Base-by-base conservation (phyloP, 2,113 vertebrate genomes). In the Rhinolophus ferrumequinum region DNA sequence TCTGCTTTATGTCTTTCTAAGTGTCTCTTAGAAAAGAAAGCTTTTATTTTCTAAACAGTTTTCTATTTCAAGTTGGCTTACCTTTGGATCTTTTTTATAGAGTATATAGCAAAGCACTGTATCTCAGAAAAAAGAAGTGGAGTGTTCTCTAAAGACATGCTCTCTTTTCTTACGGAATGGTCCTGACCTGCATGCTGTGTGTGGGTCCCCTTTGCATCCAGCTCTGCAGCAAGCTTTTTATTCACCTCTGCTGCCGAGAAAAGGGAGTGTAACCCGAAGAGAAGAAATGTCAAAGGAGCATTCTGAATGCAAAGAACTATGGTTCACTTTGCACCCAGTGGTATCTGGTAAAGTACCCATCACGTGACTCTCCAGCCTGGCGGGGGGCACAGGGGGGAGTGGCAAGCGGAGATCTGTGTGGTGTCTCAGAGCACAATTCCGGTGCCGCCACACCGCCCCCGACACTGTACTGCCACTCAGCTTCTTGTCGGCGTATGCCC, bases 1-100 rank as follows among this genome's bases (percentile, higher is more conserved):
- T 95, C 86, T 96, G 41, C 70, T 80, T 80, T 54, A 6, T 90
- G 69, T 93, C 67, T 88, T 95, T 93, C 67, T 90, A 94, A 96
- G 95, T 85, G 44, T 77, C 81, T 94, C 79, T 96, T 76, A 89
- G 60, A 88, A 96, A 90, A 97, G 24, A 93, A 96, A 91, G 66
- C 54, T 81, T 86, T 96, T 94, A 30, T 90, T 97, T 97, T 88
- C 93, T 92, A 95, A 96, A 93, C 28, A 86, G 73, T 94, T 95
- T 86, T 97, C 86, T 93, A 24, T 93, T 97, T 97, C 92, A 93
- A 93, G 77, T 93, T 79, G 69, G 67, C 77, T 94, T 97, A 88
- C 94, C 85, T 76, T 88, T 66, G 84, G 47, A 80, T 89, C 52
- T 90, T 93, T 93, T 93, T 93, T 93, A 76, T 88, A 75, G 38